Base-by-base conservation (phyloP, 2,113 vertebrate species). In the Silurus glanis region DNA sequence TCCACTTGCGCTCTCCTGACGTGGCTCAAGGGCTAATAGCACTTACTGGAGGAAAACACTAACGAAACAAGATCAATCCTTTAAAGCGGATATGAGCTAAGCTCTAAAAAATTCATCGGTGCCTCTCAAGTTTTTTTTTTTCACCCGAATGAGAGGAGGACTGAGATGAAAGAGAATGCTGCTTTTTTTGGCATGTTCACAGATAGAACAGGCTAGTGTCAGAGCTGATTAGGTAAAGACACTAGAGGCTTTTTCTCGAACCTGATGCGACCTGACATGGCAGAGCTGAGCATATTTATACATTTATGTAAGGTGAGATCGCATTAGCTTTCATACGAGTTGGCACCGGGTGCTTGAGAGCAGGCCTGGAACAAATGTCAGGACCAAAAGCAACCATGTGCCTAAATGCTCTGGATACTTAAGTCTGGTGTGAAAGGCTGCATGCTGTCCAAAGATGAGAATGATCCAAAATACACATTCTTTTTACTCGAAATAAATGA, bases 221-320 rank as follows among this genome's bases (percentile, higher is more conserved):
- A 85, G 47, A 74, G 80, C 37, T 59, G 80, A 89, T 89, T 83
- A 87, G 75, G 49, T 47, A 58, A 81, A 83, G 82, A 37, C 82
- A 62, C 55, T 75, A 61, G 80, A 89, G 66, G 83, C 86, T 61
- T 85, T 61, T 85, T 75, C 81, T 74, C 66, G 47, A 75, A 78
- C 19, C 76, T 83, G 84, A 89, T 76, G 53, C 45, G 58, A 86
- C 67, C 59, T 59, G 86, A 86, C 84, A 58, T 28, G 45, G 82
- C 59, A 49, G 76, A 49, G 25, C 74, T 51, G 67, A 80, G 85
- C 78, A 90, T 86, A 90, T 84, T 85, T 86, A 84, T 84, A 86
- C 80, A 80, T 90, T 90, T 89, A 87, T 80, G 79, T 86, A 80
- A 81, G 75, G 67, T 89, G 83, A 88, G 87, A 84, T 69, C 59